Evolutionary conservation across 2,797 vertebrate species (phyloP).

Genomic region (Salarias fasciatus): DNA sequence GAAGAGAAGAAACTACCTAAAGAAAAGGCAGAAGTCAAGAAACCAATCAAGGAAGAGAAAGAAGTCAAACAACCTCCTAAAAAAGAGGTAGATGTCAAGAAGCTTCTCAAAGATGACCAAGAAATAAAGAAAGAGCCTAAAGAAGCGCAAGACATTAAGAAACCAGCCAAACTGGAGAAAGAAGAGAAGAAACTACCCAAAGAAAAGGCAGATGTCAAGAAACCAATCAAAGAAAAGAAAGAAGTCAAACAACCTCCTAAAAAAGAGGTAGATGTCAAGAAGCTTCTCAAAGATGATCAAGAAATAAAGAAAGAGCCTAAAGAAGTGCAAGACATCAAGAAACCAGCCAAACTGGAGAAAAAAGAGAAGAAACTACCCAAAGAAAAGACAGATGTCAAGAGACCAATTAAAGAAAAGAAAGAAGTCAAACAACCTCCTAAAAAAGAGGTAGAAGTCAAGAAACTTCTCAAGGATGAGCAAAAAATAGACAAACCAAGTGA

Average conservation of each 20-base stretch:
- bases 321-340: constrained; percentile 36
- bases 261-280: neutral
- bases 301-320: constrained; percentile 9
- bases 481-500: too few species aligned
- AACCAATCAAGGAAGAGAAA: constrained; percentile 1
- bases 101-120: too few species aligned
- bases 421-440: neutral
- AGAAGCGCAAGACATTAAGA: too few species aligned
- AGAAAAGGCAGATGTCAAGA: too few species aligned
- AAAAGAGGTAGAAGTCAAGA: constrained; percentile 5
- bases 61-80: too few species aligned
- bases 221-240: neutral
- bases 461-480: neutral
- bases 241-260: neutral
- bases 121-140: too few species aligned
- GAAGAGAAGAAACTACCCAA: too few species aligned
- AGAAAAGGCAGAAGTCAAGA: neutral
- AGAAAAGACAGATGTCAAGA: constrained; percentile 3
- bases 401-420: constrained; percentile 14
- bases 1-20: neutral
- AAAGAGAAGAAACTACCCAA: constrained; percentile 3
- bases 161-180: too few species aligned
- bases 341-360: constrained; percentile 8
- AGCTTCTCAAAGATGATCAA: constrained; percentile 69
- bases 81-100: too few species aligned